Percentiles rank a stretch among this genome's conserved stretches.
These are phyloP conservation scores for Heliconius sara DNA, from an alignment of 2,888 invertebrate genomes.

Conservation along the genomic window DNA sequence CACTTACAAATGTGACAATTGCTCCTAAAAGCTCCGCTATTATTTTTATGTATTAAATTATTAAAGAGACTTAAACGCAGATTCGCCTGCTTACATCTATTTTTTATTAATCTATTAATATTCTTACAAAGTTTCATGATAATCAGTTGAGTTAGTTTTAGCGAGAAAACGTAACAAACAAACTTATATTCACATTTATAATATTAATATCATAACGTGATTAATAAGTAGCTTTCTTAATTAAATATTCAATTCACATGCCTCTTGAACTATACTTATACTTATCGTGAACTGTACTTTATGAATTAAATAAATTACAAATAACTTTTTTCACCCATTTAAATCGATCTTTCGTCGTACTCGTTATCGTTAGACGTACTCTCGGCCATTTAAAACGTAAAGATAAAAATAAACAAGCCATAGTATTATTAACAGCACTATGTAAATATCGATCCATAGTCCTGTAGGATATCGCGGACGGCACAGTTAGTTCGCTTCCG, in stretches of 20 bases:
- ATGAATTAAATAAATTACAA: constrained; percentile 28
- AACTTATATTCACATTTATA: too few relatives aligned
- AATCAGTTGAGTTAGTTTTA: too few relatives aligned
- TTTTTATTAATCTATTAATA: too few relatives aligned
- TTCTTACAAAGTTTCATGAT: too few relatives aligned
- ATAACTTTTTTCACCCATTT: constrained; percentile 32
- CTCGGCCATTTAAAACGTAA: constrained; percentile 50
- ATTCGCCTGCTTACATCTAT: too few relatives aligned
- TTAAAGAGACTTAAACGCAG: too few relatives aligned
- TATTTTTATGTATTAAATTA: neutral
- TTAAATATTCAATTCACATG: neutral
- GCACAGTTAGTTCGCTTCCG: constrained; percentile 74
- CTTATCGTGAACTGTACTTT: neutral
- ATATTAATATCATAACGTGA: neutral
- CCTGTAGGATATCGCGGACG: constrained; percentile 75
- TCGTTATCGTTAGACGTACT: constrained; percentile 34
- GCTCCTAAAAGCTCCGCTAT: neutral
- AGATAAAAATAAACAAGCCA: constrained; percentile 57
- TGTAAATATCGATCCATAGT: constrained; percentile 83
- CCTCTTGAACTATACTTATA: neutral
- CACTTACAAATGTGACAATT: neutral
- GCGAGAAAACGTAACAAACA: too few relatives aligned
- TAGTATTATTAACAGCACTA: constrained; percentile 78
- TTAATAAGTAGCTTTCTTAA: neutral
- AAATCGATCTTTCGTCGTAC: constrained; percentile 40